Evolutionary conservation across 2,888 invertebrate species (phyloP).

Genomic region (Napeogenes sylphis): DNA sequence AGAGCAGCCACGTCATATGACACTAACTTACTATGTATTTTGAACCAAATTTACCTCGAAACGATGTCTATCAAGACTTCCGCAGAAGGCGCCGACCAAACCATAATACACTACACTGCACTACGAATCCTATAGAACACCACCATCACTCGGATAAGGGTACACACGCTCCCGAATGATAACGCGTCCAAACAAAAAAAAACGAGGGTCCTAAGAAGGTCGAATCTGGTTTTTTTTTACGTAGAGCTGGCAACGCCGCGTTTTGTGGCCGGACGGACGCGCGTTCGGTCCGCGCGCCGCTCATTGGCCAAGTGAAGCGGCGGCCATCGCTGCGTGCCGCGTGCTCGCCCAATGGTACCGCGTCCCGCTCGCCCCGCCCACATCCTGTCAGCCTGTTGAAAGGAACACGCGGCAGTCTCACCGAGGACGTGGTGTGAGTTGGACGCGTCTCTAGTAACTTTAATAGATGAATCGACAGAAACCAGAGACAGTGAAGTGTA

Average conservation of each 20-base stretch:
- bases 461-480: constrained; percentile 18
- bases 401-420: constrained; percentile 68
- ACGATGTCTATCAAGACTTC: constrained; percentile 73
- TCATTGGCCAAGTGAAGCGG: constrained; percentile 74
- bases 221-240: constrained; percentile 76
- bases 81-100: constrained; percentile 72
- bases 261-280: constrained; percentile 63
- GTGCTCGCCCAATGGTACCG: constrained; percentile 67
- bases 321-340: constrained; percentile 68
- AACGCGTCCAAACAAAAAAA: constrained; percentile 76
- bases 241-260: constrained; percentile 75
- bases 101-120: constrained; percentile 74
- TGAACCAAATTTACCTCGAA: constrained; percentile 60
- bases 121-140: constrained; percentile 60
- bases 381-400: constrained; percentile 70
- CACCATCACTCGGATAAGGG: constrained; percentile 74
- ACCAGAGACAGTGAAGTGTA: constrained; percentile 18
- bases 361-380: constrained; percentile 76
- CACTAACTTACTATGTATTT: constrained; percentile 21
- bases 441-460: constrained; percentile 39
- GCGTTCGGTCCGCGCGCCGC: constrained; percentile 72
- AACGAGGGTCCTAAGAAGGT: constrained; percentile 76
- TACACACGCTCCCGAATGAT: constrained; percentile 71
- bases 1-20: constrained; percentile 35
- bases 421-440: constrained; percentile 43